These are phyloP conservation scores for Ellobium chinense DNA, from an alignment of 2,888 invertebrate genomes.

Conservation along the genomic window DNA sequence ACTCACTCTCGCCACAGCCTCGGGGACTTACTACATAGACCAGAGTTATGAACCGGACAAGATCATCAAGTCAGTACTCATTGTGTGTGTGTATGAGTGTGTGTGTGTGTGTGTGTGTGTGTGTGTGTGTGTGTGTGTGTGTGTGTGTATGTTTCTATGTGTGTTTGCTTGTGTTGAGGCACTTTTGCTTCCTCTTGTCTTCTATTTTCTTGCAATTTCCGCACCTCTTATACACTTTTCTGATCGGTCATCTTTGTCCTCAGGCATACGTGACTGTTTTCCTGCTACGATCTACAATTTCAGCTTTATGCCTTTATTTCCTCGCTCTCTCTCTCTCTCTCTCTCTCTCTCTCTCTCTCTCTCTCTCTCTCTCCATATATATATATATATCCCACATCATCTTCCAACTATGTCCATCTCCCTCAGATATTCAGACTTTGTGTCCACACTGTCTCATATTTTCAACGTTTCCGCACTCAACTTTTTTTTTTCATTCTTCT, in stretches of 20 bases:
- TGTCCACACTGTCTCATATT: too few species aligned
- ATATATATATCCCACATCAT: not conserved
- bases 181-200: not conserved
- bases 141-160: not conserved
- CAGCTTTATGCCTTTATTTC: not conserved
- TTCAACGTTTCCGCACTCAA: too few species aligned
- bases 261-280: too few species aligned
- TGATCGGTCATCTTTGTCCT: too few species aligned
- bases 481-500: too few species aligned
- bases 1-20: constrained; percentile 59
- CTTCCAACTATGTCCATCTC: not conserved
- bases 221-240: not conserved
- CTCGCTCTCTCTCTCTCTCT: constrained; percentile 10
- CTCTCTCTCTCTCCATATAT: not conserved
- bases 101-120: not conserved
- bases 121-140: not conserved
- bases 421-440: too few species aligned
- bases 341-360: constrained; percentile 5
- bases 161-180: not conserved
- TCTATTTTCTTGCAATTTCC: not conserved
- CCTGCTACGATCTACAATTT: too few species aligned
- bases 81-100: not conserved
- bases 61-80: constrained; percentile 54
- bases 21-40: constrained; percentile 56
- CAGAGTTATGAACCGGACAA: constrained; percentile 54